These are phyloP conservation scores for Theonella swinhoei DNA, from an alignment of 37 sponge, comb jelly and placozoan genomes.

Conservation along the genomic window DNA sequence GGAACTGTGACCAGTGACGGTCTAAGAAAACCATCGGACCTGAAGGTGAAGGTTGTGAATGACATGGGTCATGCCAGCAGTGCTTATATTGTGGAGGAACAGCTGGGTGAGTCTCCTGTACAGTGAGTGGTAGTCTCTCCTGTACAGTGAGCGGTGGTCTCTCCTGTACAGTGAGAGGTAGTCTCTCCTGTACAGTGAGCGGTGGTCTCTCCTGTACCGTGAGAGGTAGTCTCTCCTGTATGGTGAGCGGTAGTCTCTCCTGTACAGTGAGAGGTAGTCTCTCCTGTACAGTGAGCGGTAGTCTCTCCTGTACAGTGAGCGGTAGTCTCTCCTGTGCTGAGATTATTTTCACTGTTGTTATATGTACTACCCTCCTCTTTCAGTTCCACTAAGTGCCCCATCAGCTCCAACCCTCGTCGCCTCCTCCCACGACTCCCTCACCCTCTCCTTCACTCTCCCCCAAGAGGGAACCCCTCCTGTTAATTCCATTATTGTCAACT, in stretches of 20 bases:
- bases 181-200: too few species aligned
- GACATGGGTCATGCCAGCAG: neutral
- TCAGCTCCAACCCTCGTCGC: neutral
- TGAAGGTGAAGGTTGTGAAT: neutral
- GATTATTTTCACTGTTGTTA: neutral
- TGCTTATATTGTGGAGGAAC: neutral
- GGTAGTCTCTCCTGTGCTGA: too few species aligned
- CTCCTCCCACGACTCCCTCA: conserved; percentile 21
- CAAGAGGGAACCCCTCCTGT: neutral
- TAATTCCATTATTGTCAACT: neutral
- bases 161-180: too few species aligned
- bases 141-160: too few species aligned
- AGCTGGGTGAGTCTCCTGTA: neutral
- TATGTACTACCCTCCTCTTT: neutral
- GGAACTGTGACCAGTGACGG: neutral
- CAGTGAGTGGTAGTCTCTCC: too few species aligned
- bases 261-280: too few species aligned
- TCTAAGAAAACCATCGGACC: neutral
- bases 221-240: too few species aligned
- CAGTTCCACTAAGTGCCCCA: neutral
- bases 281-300: too few species aligned
- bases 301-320: too few species aligned
- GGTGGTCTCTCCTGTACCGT: too few species aligned
- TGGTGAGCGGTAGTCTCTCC: too few species aligned
- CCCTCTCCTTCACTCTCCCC: conserved; percentile 3